Evolutionary conservation across 2,113 vertebrate species (phyloP).

Genomic region (Lampris incognitus): DNA sequence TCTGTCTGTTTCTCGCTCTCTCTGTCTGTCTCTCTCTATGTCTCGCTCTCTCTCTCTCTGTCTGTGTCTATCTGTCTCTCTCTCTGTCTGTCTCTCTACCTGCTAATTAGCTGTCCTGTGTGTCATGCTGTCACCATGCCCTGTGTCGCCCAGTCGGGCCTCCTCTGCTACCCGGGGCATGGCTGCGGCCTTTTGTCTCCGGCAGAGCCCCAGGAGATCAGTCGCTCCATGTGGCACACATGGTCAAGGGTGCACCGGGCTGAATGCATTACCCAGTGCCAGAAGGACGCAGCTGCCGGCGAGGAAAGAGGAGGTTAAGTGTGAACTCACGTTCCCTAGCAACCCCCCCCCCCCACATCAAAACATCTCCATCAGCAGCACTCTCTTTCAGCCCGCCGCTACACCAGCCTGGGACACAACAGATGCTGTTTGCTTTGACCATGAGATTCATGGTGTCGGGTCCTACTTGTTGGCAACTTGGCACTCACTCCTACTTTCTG

Average conservation of each 20-base stretch:
- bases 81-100: background rate
- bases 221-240: constrained; percentile 63
- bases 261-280: constrained; percentile 75
- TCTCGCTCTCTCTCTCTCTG: constrained; percentile 14
- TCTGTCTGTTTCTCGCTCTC: too few relatives aligned
- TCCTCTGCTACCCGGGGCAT: constrained; percentile 10
- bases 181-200: constrained; percentile 66
- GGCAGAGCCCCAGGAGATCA: constrained; percentile 51
- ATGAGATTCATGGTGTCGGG: constrained; percentile 53
- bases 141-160: constrained; percentile 25
- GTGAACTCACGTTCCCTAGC: constrained; percentile 83
- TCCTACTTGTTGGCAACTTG: constrained; percentile 12
- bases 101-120: constrained; percentile 30
- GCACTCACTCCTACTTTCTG: background rate
- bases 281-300: constrained; percentile 77
- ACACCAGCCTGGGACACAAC: constrained; percentile 36
- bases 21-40: too few relatives aligned
- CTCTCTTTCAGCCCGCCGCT: constrained; percentile 27
- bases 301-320: constrained; percentile 68
- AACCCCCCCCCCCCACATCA: constrained; percentile 67
- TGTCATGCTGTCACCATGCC: constrained; percentile 22
- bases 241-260: constrained; percentile 68
- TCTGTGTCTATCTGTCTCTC: constrained; percentile 38
- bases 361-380: constrained; percentile 59
- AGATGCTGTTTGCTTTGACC: constrained; percentile 67